Conservation (phyloP, 1,140 invertebrate species). For the Caenorhabditis brenneri region DNA sequence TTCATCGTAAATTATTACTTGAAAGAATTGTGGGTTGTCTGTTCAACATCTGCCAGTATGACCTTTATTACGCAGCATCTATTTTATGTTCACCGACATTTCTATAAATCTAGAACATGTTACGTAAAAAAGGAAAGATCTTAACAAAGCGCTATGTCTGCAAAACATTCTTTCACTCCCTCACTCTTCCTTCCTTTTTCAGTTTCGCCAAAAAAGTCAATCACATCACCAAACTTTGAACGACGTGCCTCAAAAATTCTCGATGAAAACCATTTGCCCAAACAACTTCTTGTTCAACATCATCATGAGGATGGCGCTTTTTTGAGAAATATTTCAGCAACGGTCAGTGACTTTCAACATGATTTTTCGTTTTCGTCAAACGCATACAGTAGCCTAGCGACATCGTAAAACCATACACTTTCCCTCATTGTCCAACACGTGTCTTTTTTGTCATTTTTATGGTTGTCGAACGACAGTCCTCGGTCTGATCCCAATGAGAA, state of each 20-base stretch:
- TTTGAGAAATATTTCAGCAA: slow-evolving; percentile 23
- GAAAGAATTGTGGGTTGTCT: too few relatives aligned
- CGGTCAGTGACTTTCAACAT: background rate
- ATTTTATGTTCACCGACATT: too few relatives aligned
- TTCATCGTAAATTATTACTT: too few relatives aligned
- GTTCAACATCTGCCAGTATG: too few relatives aligned
- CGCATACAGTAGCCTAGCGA: background rate
- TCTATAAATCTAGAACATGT: too few relatives aligned
- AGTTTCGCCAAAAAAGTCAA: slow-evolving; percentile 16
- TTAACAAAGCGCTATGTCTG: background rate
- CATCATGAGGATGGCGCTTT: background rate
- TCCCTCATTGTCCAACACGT: background rate
- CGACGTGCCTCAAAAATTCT: background rate
- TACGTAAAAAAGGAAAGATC: background rate
- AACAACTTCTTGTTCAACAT: slow-evolving; percentile 35
- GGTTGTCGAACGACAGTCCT: background rate
- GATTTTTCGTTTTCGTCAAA: slow-evolving; percentile 2
- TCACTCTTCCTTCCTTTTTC: too few relatives aligned
- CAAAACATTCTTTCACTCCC: too few relatives aligned
- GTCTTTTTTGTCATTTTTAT: background rate
- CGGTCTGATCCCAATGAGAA: background rate
- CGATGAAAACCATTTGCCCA: slow-evolving; percentile 14
- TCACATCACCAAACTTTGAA: background rate
- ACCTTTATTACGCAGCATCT: too few relatives aligned
- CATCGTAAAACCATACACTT: background rate